Base-by-base conservation (phyloP, 2,888 invertebrate species). In the Adineta ricciae region DNA sequence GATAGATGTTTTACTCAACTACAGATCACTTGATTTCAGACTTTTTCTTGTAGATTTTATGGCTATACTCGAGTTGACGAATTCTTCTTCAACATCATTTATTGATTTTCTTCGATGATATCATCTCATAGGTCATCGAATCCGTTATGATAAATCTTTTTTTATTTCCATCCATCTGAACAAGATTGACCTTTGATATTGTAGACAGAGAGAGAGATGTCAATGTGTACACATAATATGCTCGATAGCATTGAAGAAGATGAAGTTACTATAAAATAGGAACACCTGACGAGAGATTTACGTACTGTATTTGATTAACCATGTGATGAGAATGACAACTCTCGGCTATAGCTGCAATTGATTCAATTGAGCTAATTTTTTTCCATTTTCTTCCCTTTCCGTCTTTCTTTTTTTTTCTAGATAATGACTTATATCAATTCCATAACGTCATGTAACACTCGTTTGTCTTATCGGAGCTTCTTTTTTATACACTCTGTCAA, bases 141-240 rank as follows among this genome's bases (percentile, higher is more conserved):
- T 27, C 27, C 32, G 32, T 32, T 7, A 19, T 3, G 14, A 64
- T 36, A 64, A 64, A 64, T 19, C 32, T 64, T 64, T 56, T 54
- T 64, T 64, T 64, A 64, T 32, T 64, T 5, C 3, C 32, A 64
- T 32, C 64, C 32, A 64, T 64, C 64, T 64, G 64, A 64, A 64
- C 64, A 64, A 64, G 64, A 64, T 64, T 64, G 64, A 64, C 64
- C 64, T 64, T 64, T 64, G 19, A 64, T 64, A 64, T 19, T 64
- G 19, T 32, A 64, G 0, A 27, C 32, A 32, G 1, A 64, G 32
- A 64, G 16, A 52, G 2, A 7, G 3, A 52, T 50, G 4, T 64
- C 14, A 11, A 64, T 32, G 64, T 64, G 32, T 50, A 50, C 19
- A 19, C 32, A 32, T 64, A 64, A 64, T 64, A 32, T 32, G 16